phyloP scores from a whole-genome alignment of 2,888 invertebrate genomes.

The Caradrina clavipalpis region DNA sequence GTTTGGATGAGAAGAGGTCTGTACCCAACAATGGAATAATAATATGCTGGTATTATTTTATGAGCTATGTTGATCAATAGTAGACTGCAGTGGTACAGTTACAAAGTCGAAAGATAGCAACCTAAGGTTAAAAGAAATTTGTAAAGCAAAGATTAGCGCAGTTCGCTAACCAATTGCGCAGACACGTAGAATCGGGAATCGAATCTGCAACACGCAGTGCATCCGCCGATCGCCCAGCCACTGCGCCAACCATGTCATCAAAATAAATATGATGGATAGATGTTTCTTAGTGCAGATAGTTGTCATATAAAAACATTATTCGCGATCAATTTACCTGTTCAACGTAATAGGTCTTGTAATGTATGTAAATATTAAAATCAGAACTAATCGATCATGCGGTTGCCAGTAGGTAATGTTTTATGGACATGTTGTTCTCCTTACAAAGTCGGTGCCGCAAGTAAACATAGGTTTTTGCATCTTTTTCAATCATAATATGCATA shows the following conservation, averaged over 20 bases:
- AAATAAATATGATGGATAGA: too few relatives aligned
- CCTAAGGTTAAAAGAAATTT: neutral
- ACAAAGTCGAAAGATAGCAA: neutral
- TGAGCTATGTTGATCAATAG: neutral
- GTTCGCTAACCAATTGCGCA: too few relatives aligned
- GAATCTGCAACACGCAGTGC: too few relatives aligned
- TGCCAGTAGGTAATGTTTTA: conserved; percentile 40
- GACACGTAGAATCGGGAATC: too few relatives aligned
- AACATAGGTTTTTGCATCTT: conserved; percentile 61
- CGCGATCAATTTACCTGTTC: conserved; percentile 40
- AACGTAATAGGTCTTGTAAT: conserved; percentile 37
- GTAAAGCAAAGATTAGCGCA: too few relatives aligned
- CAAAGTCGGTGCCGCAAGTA: conserved; percentile 48
- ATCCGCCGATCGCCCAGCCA: too few relatives aligned
- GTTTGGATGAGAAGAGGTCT: too few relatives aligned
- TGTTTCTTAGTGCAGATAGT: neutral
- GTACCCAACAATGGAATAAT: too few relatives aligned
- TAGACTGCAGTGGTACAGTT: neutral
- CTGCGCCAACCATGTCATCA: too few relatives aligned
- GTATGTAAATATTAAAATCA: conserved; percentile 57
- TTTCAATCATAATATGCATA: conserved; percentile 45
- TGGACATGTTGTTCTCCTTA: conserved; percentile 60
- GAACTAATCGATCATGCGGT: conserved; percentile 58
- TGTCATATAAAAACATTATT: conserved; percentile 32
- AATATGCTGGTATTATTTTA: too few relatives aligned